Evolutionary conservation across 1,140 invertebrate genomes (phyloP), one percentile per base, ranked within the genome.

Genomic region (Phenacoccus solenopsis): DNA sequence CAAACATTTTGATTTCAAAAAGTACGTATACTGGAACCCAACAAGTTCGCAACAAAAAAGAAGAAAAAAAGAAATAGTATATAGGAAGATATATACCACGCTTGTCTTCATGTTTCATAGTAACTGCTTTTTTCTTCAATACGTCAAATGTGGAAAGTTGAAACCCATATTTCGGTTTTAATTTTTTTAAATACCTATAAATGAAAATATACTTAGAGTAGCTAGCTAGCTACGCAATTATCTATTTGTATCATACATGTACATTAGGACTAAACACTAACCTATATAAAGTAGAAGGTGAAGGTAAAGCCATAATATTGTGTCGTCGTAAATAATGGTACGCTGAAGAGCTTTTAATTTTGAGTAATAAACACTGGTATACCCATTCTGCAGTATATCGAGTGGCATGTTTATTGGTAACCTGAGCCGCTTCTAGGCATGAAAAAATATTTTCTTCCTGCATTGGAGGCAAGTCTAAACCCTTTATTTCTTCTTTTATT

Each of bases 351-450:
- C 57, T 59, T 5, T n/a, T 5, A 9, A 59, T 59, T 24, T n/a
- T 59, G 25, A 67, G 21, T 21, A 67, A 28, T 27, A 67, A 21
- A 28, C 64, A 67, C 24, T 67, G 10, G 16, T 67, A 67, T 67
- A 67, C 28, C 64, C 64, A 67, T 10, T 67, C 20, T 28, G 30
- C 9, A 0, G 28, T 67, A 28, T 67, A 67, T 21, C 28, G 64
- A n/a, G n/a, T n/a, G n/a, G n/a, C n/a, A n/a, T n/a, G n/a, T n/a
- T n/a, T n/a, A n/a, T n/a, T n/a, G n/a, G n/a, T n/a, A n/a, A n/a
- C n/a, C n/a, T n/a, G n/a, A n/a, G n/a, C n/a, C n/a, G n/a, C n/a
- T n/a, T n/a, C n/a, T n/a, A n/a, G n/a, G n/a, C n/a, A n/a, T n/a
- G n/a, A n/a, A n/a, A n/a, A n/a, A n/a, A n/a, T n/a, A n/a, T n/a